phyloP scores from a whole-genome alignment of 2,797 vertebrate species.

The Sebastes trivittatus region DNA sequence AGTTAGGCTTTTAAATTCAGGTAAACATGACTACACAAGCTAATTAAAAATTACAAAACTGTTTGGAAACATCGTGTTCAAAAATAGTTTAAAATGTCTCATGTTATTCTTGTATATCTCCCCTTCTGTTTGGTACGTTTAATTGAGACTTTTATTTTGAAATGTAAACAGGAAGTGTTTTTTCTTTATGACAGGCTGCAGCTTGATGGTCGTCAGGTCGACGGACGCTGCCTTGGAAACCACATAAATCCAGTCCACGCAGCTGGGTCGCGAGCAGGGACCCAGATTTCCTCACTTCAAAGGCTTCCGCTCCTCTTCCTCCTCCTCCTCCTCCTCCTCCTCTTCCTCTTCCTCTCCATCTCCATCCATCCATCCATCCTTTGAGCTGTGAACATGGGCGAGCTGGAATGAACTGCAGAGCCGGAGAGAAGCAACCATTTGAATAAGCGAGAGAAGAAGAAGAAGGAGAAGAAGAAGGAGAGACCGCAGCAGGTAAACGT shows the following conservation, averaged over 20 bases:
- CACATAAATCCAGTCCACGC: conserved; percentile 71
- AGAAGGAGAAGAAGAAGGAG: not conserved
- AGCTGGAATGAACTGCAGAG: conserved; percentile 51
- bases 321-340: conserved; percentile 17
- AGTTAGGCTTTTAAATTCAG: not conserved
- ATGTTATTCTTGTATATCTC: no score
- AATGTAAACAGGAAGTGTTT: not conserved
- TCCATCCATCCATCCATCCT: not conserved
- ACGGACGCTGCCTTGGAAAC: conserved; percentile 84
- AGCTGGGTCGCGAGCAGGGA: conserved; percentile 62
- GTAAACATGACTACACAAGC: not conserved
- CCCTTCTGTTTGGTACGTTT: no score
- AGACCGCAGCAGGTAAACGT: conserved; percentile 64
- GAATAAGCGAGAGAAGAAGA: not conserved
- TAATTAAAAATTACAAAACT: not conserved
- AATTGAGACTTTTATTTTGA: conserved; percentile 44
- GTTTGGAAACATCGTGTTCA: not conserved
- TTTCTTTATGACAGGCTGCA: rapidly evolving
- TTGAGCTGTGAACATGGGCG: conserved; percentile 42
- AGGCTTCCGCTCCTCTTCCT: conserved; percentile 56
- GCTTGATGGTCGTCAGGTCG: conserved; percentile 28
- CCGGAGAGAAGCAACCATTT: conserved; percentile 1
- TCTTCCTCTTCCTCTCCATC: not conserved
- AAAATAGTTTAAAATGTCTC: not conserved
- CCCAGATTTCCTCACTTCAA: conserved; percentile 74